Base-by-base conservation (phyloP, 1,140 invertebrate genomes). In the Idris sp. region DNA sequence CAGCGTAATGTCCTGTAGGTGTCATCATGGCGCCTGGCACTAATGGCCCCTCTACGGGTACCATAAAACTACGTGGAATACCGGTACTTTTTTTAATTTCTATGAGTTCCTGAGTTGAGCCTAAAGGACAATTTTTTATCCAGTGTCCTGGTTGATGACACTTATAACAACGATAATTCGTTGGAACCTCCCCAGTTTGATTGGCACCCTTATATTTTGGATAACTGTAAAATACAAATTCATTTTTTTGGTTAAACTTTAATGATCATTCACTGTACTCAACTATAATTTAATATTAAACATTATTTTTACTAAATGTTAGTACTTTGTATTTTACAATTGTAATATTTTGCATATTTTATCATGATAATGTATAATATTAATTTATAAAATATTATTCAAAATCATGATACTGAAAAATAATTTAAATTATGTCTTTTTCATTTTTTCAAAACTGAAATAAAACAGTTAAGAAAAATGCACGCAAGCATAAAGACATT, bases 31-130 rank as follows among this genome's bases (percentile, higher is more conserved):
- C 97, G 46, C 96, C 96, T 74, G 94, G 95, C 74, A 94, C 93
- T 83, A 92, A 90, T 30, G 95, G 95, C 48, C 96, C 94, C 80
- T 96, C 94, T 3, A 97, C 95, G 22, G 94, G 92, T 59, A 97
- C 95, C 92, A 99, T 96, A 88, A 99, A 98, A 89, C 97, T 97
- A 59, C 94, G 90, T 11, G 98, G 98, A 81, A 99, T 99, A n/a
- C 98, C 98, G 56, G 98, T 98, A 81, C 94, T 97, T 81, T 97
- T 93, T 81, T 96, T 96, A 28, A 96, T 92, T 82, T 97, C 95
- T 43, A 92, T 89, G 9, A 90, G 90, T 74, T 94, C 92, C 88
- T 91, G 86, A 72, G 88, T 89, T 43, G 87, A 79, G 51, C 89
- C 90, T 56, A 93, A 87, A 9, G 96, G 95, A 84, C 97, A 98